phyloP scores from a whole-genome alignment of 2,797 vertebrate genomes.

The Gallinago nigripennis region DNA sequence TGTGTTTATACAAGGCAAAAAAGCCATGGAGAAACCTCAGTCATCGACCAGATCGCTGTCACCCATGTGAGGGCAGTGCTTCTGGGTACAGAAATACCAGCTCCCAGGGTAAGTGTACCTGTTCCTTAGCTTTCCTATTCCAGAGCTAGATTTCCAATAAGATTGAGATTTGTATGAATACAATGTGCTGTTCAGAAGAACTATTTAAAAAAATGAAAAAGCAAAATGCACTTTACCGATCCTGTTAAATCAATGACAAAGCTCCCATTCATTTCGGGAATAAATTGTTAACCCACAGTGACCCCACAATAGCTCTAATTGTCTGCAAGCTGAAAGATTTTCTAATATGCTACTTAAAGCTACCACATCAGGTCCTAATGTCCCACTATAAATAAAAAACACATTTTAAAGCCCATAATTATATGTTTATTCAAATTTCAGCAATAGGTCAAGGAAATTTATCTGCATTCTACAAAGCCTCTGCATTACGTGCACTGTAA shows the following conservation, averaged over 20 bases:
- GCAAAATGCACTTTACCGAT: background rate
- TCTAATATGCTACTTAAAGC: background rate
- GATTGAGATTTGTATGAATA: background rate
- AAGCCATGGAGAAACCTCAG: background rate
- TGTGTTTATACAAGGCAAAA: background rate
- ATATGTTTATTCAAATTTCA: slow-evolving; percentile 39
- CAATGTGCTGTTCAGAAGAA: background rate
- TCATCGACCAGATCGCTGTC: fast-evolving
- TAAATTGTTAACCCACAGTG: background rate
- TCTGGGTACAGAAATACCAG: background rate
- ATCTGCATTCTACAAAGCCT: background rate
- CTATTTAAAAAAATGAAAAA: background rate
- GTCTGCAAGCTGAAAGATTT: background rate
- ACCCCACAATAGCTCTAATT: background rate
- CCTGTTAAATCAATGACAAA: background rate
- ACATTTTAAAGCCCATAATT: slow-evolving; percentile 10
- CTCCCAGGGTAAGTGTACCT: background rate
- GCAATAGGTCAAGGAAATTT: background rate
- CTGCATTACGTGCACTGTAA: background rate
- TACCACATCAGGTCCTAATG: background rate
- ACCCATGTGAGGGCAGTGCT: background rate
- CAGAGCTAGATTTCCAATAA: background rate
- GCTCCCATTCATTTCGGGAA: background rate
- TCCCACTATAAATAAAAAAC: background rate
- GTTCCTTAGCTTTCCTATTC: background rate